Evolutionary conservation across 1,140 invertebrate genomes (phyloP).

Genomic region (Limonius californicus): DNA sequence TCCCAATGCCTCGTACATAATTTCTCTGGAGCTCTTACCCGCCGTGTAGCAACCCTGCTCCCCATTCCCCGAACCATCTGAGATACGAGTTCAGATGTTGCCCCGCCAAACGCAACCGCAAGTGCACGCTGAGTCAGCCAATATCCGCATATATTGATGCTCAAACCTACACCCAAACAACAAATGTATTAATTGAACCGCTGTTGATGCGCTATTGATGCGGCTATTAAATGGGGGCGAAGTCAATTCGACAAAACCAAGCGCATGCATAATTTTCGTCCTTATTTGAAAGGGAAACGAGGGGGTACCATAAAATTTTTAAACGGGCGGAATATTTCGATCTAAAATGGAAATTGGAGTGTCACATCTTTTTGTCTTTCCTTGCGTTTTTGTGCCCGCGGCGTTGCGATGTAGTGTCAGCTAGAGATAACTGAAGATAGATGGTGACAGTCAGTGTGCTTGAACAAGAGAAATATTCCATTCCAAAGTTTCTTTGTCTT

Average conservation of each 20-base stretch:
- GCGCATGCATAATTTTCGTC: neutral
- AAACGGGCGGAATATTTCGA: slow-evolving; percentile 41
- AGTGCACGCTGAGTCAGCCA: slow-evolving; percentile 9
- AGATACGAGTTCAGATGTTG: slow-evolving; percentile 26
- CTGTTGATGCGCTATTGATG: neutral
- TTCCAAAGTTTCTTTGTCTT: slow-evolving; percentile 39
- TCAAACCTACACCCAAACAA: neutral
- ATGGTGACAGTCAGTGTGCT: slow-evolving; percentile 38
- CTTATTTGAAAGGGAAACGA: slow-evolving; percentile 2
- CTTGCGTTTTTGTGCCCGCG: slow-evolving; percentile 40
- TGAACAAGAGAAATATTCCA: slow-evolving; percentile 40
- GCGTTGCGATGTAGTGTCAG: slow-evolving; percentile 34
- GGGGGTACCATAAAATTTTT: slow-evolving; percentile 24
- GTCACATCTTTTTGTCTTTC: slow-evolving; percentile 46
- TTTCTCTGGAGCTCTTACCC: slow-evolving; percentile 42
- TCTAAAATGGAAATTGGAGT: slow-evolving; percentile 47
- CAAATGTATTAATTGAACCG: neutral
- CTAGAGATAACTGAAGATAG: slow-evolving; percentile 42
- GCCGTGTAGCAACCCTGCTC: slow-evolving; percentile 17
- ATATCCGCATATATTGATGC: slow-evolving; percentile 24
- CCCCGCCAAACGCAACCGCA: slow-evolving; percentile 17
- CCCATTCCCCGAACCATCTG: slow-evolving; percentile 23
- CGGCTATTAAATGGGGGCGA: neutral
- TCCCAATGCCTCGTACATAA: slow-evolving; percentile 49
- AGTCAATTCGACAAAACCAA: too few relatives aligned